Base-by-base conservation (phyloP, 2,113 vertebrate genomes). In the Centropus unirufus region DNA sequence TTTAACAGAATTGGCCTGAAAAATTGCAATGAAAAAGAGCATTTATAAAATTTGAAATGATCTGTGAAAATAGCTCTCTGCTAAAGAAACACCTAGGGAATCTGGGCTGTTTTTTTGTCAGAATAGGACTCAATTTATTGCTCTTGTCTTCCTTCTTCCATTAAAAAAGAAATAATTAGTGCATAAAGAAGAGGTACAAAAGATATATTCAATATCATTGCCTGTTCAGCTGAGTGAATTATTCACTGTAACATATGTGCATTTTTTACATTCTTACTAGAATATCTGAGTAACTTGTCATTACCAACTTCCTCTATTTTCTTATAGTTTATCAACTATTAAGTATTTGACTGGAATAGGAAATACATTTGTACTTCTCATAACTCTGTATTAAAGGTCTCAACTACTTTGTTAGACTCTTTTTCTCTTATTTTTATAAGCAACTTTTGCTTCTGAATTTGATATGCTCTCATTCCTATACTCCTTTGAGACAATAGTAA, bases 1-100 rank as follows among this genome's bases (percentile, higher is more conserved):
- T 80, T 89, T 91, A 83, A 82, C 30, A 46, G 54, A 90, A 79
- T 20, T 93, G 70, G 42, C 62, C 70, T 89, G 62, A 89, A 94
- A 94, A 68, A 73, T 47, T 72, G 10, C 49, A 44, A 24, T 66
- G 49, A 64, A 76, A 89, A 93, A 73, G 40, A 57, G 14, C 12
- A 63, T 87, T 84, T 78, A 14, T 46, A 75, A 87, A 91, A 79
- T 72, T 49, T 79, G 40, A 89, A 92, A 75, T 75, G 30, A 84
- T 42, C 82, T 91, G 62, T 83, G 67, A 85, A 94, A 83, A 93
- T 49, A 90, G 8, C 17, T 16, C 36, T 51, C 5, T 67, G 68
- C 67, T 93, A 87, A 68, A 79, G 61, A 94, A 87, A 72, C 49
- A 57, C 19, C n/a, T 76, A 61, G 39, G 63, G 76, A 91, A 84